Evolutionary conservation across 2,113 vertebrate species (phyloP), one percentile per base, ranked within the genome.

Genomic region (Martes martes): DNA sequence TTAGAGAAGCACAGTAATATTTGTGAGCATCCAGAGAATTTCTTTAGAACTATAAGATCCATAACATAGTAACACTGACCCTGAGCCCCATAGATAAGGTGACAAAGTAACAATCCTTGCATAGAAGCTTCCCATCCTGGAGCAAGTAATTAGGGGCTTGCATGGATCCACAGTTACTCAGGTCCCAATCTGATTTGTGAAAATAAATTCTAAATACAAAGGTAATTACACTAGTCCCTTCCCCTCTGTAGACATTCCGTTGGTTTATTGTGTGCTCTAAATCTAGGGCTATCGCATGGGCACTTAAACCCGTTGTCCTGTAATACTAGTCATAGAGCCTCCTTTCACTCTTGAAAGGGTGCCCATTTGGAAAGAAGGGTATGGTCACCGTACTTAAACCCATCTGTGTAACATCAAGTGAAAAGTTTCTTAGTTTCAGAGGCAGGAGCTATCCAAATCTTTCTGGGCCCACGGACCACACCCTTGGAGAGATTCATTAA

Each of bases 401-500:
- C 59, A 21, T 80, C 55, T 85, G 4, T n/a, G 11, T 79, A 15
- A 1, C 61, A 67, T 82, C 36, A 92, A 93, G 61, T 84, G 36
- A 91, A 91, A 93, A 89, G 24, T 1, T 21, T 96, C 73, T 96
- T 81, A 89, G 90, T 95, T 31, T 73, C 23, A 89, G 63, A 80
- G 28, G 63, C 63, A 91, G 18, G 26, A 36, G 18, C 36, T 74
- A 50, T 85, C 52, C n/a, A 76, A 47, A 83, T 36, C 24, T 55
- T 87, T 76, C 31, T 42, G 31, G 57, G 26, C 26, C 55, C 96
- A 31, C 4, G 50, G 52, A 79, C 28, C 61, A 88, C n/a, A 57
- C 23, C 73, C 78, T 81, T 61, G 59, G 71, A 71, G 50, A 67
- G 23, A 76, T 15, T 47, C 31, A 80, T 8, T 36, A 61, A 86